Conservation (phyloP, 2,797 vertebrate species). For the Oophaga sylvatica region DNA sequence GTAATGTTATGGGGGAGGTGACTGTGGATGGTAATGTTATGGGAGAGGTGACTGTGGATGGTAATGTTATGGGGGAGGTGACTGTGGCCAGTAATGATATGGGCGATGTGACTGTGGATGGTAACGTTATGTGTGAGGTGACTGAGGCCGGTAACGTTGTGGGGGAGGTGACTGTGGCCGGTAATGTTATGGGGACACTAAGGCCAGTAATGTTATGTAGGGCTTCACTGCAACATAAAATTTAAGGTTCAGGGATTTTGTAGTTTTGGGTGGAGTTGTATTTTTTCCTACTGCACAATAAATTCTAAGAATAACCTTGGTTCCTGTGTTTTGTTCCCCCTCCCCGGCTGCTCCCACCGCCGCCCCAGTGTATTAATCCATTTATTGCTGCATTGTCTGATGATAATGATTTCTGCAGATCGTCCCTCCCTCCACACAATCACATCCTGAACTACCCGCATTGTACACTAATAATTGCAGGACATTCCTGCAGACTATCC, state of each 20-base stretch:
- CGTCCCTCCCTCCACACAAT: neutral
- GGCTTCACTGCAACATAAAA: neutral
- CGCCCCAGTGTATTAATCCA: neutral
- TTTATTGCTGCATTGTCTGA: conserved; percentile 5
- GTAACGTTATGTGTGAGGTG: neutral
- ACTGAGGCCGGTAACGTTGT: neutral
- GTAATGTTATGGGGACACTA: neutral
- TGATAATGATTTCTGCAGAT: neutral
- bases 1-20: neutral
- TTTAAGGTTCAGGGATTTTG: neutral
- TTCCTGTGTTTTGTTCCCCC: neutral
- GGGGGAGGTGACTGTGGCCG: no score
- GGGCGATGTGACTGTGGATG: neutral
- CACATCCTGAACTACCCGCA: neutral
- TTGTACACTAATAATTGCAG: neutral
- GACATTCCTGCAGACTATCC: neutral
- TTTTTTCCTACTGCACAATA: neutral
- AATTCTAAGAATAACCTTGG: neutral
- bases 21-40: neutral
- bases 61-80: neutral
- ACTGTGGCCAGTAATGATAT: neutral
- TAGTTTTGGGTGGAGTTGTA: neutral
- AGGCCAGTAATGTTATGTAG: no score
- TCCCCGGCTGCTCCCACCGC: no score
- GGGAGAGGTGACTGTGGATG: neutral